Base-by-base conservation (phyloP, 1,140 invertebrate species). In the Drosophila bipectinata region DNA sequence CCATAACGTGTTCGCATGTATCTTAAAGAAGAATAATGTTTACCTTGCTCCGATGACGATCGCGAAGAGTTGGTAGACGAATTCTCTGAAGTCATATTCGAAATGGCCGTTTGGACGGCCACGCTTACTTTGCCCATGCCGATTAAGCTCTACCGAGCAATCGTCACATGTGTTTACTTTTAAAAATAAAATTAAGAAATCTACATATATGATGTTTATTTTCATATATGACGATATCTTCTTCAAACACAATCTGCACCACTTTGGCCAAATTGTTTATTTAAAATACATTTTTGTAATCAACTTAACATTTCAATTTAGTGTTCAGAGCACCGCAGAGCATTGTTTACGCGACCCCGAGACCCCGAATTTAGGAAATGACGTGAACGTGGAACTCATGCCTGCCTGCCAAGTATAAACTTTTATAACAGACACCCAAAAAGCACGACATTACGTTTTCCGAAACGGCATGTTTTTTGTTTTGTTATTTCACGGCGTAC, bases 41-140 rank as follows among this genome's bases (percentile, higher is more conserved):
- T 91, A 91, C 90, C 90, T 91, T 80, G 90, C 52, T 90, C 75
- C 41, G 90, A 91, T 49, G 90, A 88, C 47, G 85, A 90, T 51
- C 90, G 90, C 34, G 90, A 91, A 32, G 79, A 77, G 52, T 60
- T 66, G 57, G 79, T 69, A 55, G 90, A 91, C 45, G 90, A 85
- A 55, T 71, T 84, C 48, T 82, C 63, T 21, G 85, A 91, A 48
- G 90, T 78, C 84, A 90, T 79, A 76, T 91, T 90, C 28, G 62
- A 82, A 44, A 91, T 61, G 53, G 91, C 90, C 62, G 90, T 91
- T 73, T 91, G 90, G n/a, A 91, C 82, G 30, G 85, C 90, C 45
- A 91, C 88, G 74, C 72, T 77, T 49, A 88, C 66, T 91, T 91
- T 91, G 24, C 34, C 37, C 84, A 87, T 87, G 21, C 3, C 44